Conservation (phyloP, 1,140 invertebrate species). For the Argopecten irradians region DNA sequence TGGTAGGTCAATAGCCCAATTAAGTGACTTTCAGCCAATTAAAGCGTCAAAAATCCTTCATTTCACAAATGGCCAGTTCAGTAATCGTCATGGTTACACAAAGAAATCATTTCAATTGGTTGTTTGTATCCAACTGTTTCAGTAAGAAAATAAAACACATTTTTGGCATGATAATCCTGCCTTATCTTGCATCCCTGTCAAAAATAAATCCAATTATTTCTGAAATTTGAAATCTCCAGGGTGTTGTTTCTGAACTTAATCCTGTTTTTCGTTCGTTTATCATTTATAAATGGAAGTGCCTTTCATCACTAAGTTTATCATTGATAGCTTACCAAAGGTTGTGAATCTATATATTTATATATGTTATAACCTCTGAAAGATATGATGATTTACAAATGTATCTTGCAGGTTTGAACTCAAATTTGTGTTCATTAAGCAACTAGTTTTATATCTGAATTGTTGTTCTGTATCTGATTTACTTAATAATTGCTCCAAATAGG, state of each 20-base stretch:
- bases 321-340: background rate
- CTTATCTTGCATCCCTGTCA: background rate
- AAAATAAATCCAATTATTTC: background rate
- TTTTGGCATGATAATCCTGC: background rate
- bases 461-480: too few relatives aligned
- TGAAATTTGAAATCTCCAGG: background rate
- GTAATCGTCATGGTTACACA: background rate
- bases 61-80: too few relatives aligned
- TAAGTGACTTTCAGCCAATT: too few relatives aligned
- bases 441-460: too few relatives aligned
- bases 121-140: background rate
- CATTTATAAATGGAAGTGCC: background rate
- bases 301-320: background rate
- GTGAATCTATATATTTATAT: background rate
- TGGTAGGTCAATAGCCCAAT: too few relatives aligned
- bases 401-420: too few relatives aligned
- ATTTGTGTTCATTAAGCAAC: too few relatives aligned
- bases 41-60: too few relatives aligned
- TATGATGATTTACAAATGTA: too few relatives aligned
- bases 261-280: background rate
- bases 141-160: slow-evolving; percentile 15
- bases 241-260: background rate
- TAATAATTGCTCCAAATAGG: too few relatives aligned
- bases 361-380: too few relatives aligned
- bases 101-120: background rate